Conservation (phyloP, 2,797 vertebrate genomes). For the Pelochelys cantorii region DNA sequence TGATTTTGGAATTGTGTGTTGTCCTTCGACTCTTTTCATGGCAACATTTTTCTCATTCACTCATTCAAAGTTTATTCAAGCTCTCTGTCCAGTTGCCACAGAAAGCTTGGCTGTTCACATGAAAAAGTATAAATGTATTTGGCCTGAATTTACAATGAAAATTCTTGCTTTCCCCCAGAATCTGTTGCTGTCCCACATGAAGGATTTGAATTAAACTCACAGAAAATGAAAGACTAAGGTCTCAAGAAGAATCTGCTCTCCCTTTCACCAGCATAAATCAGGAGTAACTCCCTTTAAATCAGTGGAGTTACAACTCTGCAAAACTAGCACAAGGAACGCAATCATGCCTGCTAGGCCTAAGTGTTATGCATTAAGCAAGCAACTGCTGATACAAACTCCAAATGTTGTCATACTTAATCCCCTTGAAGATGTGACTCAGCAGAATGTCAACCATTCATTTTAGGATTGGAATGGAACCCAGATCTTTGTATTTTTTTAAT, state of each 20-base stretch:
- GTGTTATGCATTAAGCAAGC: slow-evolving; percentile 47
- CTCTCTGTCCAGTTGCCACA: neutral
- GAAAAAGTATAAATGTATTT: neutral
- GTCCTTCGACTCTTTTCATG: neutral
- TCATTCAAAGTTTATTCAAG: neutral
- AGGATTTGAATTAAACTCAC: neutral
- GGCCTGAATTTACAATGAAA: neutral
- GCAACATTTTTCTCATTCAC: neutral
- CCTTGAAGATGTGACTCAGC: slow-evolving; percentile 38
- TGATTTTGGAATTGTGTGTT: neutral
- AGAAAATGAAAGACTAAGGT: neutral
- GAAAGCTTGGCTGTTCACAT: neutral
- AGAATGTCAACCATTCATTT: neutral
- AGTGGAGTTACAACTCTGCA: neutral
- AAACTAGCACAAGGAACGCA: slow-evolving; percentile 7
- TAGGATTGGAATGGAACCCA: neutral
- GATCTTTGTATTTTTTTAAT: neutral
- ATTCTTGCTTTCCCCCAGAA: neutral
- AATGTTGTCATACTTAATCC: slow-evolving; percentile 16
- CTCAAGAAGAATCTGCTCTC: neutral
- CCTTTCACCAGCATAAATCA: neutral
- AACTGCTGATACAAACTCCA: slow-evolving; percentile 41
- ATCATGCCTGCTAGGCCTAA: neutral
- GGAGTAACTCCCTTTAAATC: neutral
- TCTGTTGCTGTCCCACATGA: neutral